Conservation (phyloP, 1,140 invertebrate genomes). For the Pseudachorutes palmiensis region DNA sequence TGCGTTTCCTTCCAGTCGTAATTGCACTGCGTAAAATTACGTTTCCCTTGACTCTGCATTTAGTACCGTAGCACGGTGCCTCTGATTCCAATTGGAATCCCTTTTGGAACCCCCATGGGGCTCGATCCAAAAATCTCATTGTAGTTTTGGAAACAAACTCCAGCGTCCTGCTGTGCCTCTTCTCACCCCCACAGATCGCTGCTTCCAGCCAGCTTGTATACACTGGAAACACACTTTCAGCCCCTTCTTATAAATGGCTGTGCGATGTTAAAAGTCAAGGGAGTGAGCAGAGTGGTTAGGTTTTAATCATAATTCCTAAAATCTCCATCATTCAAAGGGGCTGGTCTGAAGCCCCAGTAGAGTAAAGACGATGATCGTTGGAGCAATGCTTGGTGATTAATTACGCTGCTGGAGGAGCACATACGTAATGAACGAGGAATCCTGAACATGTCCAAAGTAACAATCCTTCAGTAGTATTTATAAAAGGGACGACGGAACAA, state of each 20-base stretch:
- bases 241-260: not conserved
- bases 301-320: constrained; percentile 10
- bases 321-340: not conserved
- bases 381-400: too few relatives aligned
- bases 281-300: not conserved
- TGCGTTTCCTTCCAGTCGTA: too few relatives aligned
- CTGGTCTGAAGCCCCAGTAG: not conserved
- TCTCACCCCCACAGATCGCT: constrained; percentile 6
- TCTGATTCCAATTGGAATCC: constrained; percentile 3
- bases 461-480: too few relatives aligned
- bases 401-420: too few relatives aligned
- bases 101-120: not conserved
- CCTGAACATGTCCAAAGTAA: too few relatives aligned
- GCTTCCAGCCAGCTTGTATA: not conserved
- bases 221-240: not conserved
- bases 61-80: too few relatives aligned
- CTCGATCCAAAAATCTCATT: constrained; percentile 10
- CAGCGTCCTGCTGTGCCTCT: not conserved
- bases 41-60: too few relatives aligned
- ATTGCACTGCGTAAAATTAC: too few relatives aligned
- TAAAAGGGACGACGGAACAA: not conserved
- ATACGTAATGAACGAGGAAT: too few relatives aligned
- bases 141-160: constrained; percentile 12
- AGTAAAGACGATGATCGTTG: too few relatives aligned
- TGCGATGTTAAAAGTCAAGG: not conserved